These are phyloP conservation scores for Mohoua ochrocephala DNA, from an alignment of 2,113 vertebrate species.

Conservation along the genomic window DNA sequence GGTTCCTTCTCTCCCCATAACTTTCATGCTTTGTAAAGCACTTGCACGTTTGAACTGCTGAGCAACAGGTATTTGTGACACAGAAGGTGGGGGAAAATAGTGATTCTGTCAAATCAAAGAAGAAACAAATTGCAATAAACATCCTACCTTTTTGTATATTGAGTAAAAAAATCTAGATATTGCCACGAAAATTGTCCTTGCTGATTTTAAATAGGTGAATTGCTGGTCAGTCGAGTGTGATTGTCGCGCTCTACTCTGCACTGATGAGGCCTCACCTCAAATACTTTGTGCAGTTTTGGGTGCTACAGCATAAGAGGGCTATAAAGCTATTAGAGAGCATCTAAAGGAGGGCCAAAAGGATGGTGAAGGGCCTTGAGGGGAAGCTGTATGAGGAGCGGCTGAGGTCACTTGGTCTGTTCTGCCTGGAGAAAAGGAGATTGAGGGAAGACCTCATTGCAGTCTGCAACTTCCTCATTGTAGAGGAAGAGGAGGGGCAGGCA, in stretches of 20 bases:
- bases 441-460: neutral
- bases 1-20: neutral
- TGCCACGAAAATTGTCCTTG: neutral
- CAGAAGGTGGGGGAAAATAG: neutral
- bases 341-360: neutral
- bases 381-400: neutral
- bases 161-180: neutral
- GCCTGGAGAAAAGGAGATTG: neutral
- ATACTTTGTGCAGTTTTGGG: neutral
- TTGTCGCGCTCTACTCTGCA: neutral
- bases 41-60: neutral
- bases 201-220: neutral
- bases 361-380: neutral
- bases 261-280: neutral
- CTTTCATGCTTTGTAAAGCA: neutral
- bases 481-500: neutral
- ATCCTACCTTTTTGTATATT: neutral
- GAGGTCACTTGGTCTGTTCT: neutral
- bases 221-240: neutral
- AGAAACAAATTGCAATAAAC: neutral
- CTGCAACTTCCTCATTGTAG: no score
- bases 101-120: neutral
- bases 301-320: accelerated
- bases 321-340: no score
- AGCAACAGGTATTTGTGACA: neutral